Evolutionary conservation across 1,140 invertebrate species (phyloP).

Genomic region (Leptopilina clavipes): DNA sequence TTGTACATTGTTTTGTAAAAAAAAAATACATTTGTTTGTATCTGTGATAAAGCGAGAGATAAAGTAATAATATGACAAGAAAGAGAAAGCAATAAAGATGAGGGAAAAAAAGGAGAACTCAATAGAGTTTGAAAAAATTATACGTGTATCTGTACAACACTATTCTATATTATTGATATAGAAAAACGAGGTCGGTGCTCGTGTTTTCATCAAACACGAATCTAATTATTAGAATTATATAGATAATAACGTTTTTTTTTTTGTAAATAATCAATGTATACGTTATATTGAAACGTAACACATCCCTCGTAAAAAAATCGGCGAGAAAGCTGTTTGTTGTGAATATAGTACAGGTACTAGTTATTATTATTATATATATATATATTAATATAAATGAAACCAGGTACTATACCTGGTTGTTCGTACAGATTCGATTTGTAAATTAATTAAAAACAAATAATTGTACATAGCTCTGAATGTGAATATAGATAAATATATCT

Average conservation of each 20-base stretch:
- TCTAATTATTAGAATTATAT: conserved; percentile 62
- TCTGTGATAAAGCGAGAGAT: conserved; percentile 77
- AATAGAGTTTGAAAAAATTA: conserved; percentile 21
- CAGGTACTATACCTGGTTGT: conserved; percentile 66
- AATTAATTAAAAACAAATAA: conserved; percentile 65
- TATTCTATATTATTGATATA: conserved; percentile 48
- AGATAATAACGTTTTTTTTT: conserved; percentile 56
- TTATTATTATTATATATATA: conserved; percentile 49
- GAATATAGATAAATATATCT: conserved; percentile 74
- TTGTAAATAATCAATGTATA: conserved; percentile 67
- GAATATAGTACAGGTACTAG: conserved; percentile 68
- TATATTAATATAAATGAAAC: conserved; percentile 61
- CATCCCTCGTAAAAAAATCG: conserved; percentile 31
- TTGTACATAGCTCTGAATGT: conserved; percentile 74
- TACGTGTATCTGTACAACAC: conserved; percentile 35
- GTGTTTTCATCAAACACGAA: conserved; percentile 65
- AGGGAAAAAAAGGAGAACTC: not conserved
- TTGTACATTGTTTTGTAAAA: conserved; percentile 72
- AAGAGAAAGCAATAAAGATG: conserved; percentile 34
- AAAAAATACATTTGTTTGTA: conserved; percentile 79
- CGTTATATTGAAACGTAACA: conserved; percentile 19
- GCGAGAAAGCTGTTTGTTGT: conserved; percentile 65
- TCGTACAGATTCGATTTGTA: conserved; percentile 72
- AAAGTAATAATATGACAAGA: conserved; percentile 48
- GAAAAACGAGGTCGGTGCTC: conserved; percentile 62